A percentile compares a stretch with the other conserved stretches of the same genome.
Conservation (phyloP, 2,888 invertebrate genomes). For the Drosophila villosipedis region DNA sequence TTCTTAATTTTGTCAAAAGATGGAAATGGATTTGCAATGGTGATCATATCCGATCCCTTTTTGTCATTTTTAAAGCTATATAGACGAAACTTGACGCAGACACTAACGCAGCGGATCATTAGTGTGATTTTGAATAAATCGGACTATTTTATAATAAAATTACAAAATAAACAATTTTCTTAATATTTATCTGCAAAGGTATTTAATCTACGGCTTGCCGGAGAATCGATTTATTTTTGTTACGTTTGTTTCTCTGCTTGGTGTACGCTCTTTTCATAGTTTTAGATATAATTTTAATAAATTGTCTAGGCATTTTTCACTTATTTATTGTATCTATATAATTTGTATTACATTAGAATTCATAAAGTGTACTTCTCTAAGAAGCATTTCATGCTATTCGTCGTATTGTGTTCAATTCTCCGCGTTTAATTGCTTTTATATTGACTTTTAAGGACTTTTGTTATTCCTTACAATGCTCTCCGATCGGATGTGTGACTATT, state of each 20-base stretch:
- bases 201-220: constrained; percentile 41
- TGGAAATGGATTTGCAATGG: constrained; percentile 6
- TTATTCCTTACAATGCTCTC: constrained; percentile 25
- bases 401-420: constrained; percentile 72
- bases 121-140: constrained; percentile 2
- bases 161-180: neutral
- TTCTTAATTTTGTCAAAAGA: constrained; percentile 4
- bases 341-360: constrained; percentile 62
- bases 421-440: constrained; percentile 67
- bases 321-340: constrained; percentile 70
- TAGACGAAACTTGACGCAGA: constrained; percentile 10
- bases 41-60: constrained; percentile 8
- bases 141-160: constrained; percentile 4
- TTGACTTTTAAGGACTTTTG: constrained; percentile 43
- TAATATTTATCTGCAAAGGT: constrained; percentile 29
- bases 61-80: constrained; percentile 33
- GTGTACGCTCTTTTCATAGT: constrained; percentile 17
- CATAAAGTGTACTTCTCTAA: constrained; percentile 60
- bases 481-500: constrained; percentile 41
- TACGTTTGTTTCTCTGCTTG: constrained; percentile 18
- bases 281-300: constrained; percentile 51
- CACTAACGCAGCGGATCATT: constrained; percentile 3
- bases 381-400: constrained; percentile 80
- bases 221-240: constrained; percentile 4
- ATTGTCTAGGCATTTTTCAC: constrained; percentile 71